Conservation (phyloP, 2,113 vertebrate species). For the Callorhinus ursinus region DNA sequence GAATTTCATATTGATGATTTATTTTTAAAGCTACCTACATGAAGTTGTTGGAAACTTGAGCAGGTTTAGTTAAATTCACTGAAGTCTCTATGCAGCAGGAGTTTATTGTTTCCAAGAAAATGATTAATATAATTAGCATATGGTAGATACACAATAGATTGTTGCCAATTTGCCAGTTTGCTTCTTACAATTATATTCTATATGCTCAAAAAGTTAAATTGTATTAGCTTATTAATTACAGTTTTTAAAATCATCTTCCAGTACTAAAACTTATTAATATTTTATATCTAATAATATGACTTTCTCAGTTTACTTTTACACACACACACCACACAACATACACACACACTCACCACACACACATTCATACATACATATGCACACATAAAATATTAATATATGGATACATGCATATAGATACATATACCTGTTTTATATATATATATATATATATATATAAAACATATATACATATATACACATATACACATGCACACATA, state of each 20-base stretch:
- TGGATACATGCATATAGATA: not conserved
- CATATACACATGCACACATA: not conserved
- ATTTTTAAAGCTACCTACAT: not conserved
- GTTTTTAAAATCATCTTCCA: not conserved
- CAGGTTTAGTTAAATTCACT: not conserved
- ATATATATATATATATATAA: too few relatives aligned
- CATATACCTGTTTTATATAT: too few relatives aligned
- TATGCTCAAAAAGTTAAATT: not conserved
- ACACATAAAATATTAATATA: not conserved
- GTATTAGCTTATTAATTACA: not conserved
- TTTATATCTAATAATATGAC: not conserved
- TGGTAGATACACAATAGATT: not conserved
- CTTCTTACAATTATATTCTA: not conserved
- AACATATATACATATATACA: too few relatives aligned
- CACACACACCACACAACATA: too few relatives aligned
- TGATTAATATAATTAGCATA: not conserved
- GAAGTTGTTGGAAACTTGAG: not conserved
- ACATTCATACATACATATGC: not conserved
- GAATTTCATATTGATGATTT: constrained; percentile 43
- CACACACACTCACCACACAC: not conserved
- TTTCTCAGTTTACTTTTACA: not conserved
- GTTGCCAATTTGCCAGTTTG: not conserved
- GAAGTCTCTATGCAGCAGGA: not conserved
- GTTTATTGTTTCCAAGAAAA: not conserved
- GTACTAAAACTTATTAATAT: not conserved